phyloP scores from a whole-genome alignment of 2,888 invertebrate species.

The Ariolimax columbianus region DNA sequence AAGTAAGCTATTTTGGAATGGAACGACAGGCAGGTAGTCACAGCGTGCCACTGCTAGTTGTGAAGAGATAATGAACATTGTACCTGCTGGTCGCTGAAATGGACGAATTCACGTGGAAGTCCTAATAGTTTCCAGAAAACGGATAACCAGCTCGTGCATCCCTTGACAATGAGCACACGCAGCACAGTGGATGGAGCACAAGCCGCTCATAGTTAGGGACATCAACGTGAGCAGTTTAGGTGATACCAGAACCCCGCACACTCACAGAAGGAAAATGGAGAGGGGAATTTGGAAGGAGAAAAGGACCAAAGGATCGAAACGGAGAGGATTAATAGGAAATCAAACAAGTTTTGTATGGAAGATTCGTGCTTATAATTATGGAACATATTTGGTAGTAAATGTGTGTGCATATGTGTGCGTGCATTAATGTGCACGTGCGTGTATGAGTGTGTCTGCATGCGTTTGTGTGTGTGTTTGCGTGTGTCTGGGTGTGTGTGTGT shows the following conservation, averaged over 20 bases:
- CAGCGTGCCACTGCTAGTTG: neutral
- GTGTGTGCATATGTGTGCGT: neutral
- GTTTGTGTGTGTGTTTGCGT: no score
- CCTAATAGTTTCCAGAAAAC: neutral
- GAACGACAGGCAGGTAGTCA: neutral
- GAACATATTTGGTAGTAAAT: neutral
- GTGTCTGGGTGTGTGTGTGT: no score
- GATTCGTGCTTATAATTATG: neutral
- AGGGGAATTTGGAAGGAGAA: neutral
- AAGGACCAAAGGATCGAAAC: neutral
- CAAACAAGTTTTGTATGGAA: neutral
- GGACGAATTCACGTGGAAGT: neutral
- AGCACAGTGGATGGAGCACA: neutral
- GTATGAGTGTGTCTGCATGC: neutral
- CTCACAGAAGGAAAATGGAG: neutral
- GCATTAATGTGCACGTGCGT: neutral
- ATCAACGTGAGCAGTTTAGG: neutral
- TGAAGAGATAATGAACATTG: neutral
- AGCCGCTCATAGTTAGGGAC: neutral
- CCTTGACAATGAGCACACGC: neutral
- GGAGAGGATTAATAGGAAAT: neutral
- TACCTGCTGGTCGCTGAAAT: neutral
- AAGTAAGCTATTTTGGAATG: neutral
- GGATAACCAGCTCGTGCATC: neutral
- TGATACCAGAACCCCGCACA: neutral